Evolutionary conservation across 2,888 invertebrate species (phyloP), one percentile per base, ranked within the genome.

Genomic region (Polydrusus tereticollis): DNA sequence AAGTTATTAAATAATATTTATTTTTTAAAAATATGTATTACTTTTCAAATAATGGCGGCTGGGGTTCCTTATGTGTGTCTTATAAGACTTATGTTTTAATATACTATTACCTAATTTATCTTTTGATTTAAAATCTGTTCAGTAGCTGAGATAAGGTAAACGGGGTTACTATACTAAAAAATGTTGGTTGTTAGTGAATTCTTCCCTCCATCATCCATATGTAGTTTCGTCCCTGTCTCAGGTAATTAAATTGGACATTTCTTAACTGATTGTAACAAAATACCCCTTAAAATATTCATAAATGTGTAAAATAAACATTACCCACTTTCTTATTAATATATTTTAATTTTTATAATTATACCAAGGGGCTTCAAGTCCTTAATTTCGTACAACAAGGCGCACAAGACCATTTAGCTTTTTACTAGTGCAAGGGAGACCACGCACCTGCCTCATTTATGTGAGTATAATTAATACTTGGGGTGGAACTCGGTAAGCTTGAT

Each of bases 321-420:
- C 8, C 18, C 10, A 20, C 18, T 8, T 45, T 45, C 10, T 36
- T 36, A 36, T 36, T 36, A 36, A 36, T 33, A 33, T 33, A 38
- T 38, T 38, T 38, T 38, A 60, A 43, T 60, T 45, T 60, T 60
- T 60, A 23, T 60, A 60, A 60, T 60, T 60, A 60, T 60, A 60
- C 23, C 60, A 20, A 45, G 18, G 14, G 26, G 43, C 45, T 41
- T 16, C 2, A 43, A 16, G 16, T 26, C 23, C 14, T 60, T 60
- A 60, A 60, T 60, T 43, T 43, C 12, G 45, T 36, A 59, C 33
- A 29, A 57, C 26, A 38, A 60, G 60, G 38, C 43, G 60, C 60
- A 60, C 60, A 60, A 60, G 60, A 26, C 43, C 60, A 21, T 20
- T 26, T 38, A 38, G 21, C 18, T 58, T 38, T 58, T 58, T 58